A percentile compares a stretch with the other conserved stretches of the same genome.
Conservation (phyloP, 2,113 vertebrate species). For the Pithys albifrons region DNA sequence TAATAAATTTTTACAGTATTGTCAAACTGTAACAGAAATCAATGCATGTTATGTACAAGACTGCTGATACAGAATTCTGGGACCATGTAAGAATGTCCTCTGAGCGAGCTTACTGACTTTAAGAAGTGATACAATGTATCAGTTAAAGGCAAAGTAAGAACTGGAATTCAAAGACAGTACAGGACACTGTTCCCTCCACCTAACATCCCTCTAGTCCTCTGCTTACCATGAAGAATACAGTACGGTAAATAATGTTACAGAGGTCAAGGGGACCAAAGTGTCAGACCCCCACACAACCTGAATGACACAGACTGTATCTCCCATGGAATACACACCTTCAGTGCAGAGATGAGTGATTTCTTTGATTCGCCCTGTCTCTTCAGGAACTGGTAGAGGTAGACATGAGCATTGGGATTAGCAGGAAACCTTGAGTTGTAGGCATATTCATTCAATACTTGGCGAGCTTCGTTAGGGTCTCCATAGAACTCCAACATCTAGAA, state of each 20-base stretch:
- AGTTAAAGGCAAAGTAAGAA: not conserved
- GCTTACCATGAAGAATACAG: not conserved
- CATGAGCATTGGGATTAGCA: constrained; percentile 89
- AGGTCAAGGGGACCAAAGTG: not conserved
- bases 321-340: constrained; percentile 78
- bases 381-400: constrained; percentile 87
- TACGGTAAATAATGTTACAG: not conserved
- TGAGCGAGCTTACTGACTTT: not conserved
- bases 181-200: not conserved
- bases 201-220: not conserved
- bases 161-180: not conserved
- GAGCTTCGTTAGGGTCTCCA: constrained; percentile 75
- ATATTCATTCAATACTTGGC: constrained; percentile 82
- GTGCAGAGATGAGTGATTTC: constrained; percentile 73
- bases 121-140: not conserved
- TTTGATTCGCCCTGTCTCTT: constrained; percentile 76
- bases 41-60: not conserved
- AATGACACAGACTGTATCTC: not conserved
- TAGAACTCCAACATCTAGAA: constrained; percentile 90
- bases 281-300: fast-evolving
- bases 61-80: not conserved
- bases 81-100: fast-evolving
- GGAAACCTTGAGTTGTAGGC: constrained; percentile 87
- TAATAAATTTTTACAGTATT: not conserved
- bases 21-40: not conserved